These are phyloP conservation scores for Grammomys surdaster DNA, from an alignment of 2,113 vertebrate genomes.

Conservation along the genomic window DNA sequence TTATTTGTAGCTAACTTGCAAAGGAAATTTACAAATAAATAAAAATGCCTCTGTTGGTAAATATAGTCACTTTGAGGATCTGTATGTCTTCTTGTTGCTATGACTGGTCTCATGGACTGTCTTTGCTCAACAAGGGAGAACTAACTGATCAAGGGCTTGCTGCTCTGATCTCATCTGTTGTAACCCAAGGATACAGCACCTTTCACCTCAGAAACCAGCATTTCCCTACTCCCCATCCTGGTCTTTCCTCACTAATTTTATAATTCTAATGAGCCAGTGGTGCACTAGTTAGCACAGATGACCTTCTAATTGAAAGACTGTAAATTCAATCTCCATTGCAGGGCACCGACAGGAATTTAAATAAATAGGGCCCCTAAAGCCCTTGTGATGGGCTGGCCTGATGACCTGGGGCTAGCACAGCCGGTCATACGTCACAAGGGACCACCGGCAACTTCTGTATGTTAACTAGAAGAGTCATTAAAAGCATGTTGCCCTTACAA, in stretches of 20 bases:
- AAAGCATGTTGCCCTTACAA: conserved; percentile 64
- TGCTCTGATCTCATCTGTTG: conserved; percentile 64
- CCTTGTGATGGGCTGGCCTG: conserved; percentile 80
- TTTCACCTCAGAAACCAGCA: conserved; percentile 81
- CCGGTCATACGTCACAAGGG: conserved; percentile 77
- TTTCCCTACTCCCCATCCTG: conserved; percentile 84
- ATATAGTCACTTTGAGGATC: neutral
- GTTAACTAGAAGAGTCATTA: conserved; percentile 80
- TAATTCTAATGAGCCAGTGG: conserved; percentile 89
- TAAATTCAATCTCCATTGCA: conserved; percentile 87
- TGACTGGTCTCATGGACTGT: conserved; percentile 36
- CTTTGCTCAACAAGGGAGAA: conserved; percentile 52
- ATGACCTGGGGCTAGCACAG: conserved; percentile 80
- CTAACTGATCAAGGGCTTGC: conserved; percentile 75
- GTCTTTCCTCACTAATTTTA: conserved; percentile 88
- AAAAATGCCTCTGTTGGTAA: neutral
- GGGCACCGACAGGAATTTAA: conserved; percentile 86
- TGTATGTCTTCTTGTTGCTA: neutral
- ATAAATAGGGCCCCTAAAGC: conserved; percentile 84
- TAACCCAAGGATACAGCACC: conserved; percentile 72
- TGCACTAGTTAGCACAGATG: conserved; percentile 87
- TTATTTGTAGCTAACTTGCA: conserved; percentile 40
- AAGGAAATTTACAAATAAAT: conserved; percentile 25
- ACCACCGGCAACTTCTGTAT: conserved; percentile 63
- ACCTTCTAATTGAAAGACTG: conserved; percentile 91